These are phyloP conservation scores for Echiichthys vipera DNA, from an alignment of 2,797 vertebrate genomes.

Conservation along the genomic window DNA sequence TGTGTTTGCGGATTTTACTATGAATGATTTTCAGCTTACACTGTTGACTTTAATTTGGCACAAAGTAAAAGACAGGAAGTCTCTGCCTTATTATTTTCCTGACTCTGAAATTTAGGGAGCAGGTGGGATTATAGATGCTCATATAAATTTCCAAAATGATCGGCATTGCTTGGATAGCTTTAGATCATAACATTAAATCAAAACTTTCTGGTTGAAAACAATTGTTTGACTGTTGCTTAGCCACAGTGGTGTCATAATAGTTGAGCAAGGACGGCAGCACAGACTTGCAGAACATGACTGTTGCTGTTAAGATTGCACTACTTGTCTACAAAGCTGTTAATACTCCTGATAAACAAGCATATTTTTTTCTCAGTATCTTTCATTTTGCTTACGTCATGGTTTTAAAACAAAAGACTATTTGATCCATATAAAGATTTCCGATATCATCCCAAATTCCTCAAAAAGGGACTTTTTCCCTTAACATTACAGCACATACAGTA, in stretches of 20 bases:
- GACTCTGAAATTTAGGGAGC: slow-evolving; percentile 5
- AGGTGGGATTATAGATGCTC: not conserved
- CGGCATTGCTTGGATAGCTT: not conserved
- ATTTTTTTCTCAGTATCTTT: not conserved
- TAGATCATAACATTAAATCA: not conserved
- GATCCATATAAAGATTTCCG: not conserved
- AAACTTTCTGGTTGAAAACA: not conserved
- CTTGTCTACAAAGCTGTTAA: not conserved
- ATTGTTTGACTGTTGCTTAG: not conserved
- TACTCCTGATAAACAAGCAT: not conserved
- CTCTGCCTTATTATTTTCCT: slow-evolving; percentile 35
- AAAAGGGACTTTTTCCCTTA: not conserved
- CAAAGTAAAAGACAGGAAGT: slow-evolving; percentile 31
- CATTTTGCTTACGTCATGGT: not conserved
- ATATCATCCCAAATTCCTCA: not conserved
- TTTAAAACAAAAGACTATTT: slow-evolving; percentile 17
- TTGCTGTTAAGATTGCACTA: not conserved
- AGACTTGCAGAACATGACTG: slow-evolving; percentile 1
- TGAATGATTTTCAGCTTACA: slow-evolving; percentile 4
- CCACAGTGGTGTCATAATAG: not conserved
- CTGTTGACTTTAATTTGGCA: not conserved
- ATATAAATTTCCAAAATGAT: not conserved
- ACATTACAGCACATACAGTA: not conserved
- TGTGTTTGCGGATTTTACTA: not conserved
- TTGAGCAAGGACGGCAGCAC: not conserved